Evolutionary conservation across 1,140 invertebrate genomes (phyloP), one percentile per base, ranked within the genome.

Genomic region (Ostrea edulis): DNA sequence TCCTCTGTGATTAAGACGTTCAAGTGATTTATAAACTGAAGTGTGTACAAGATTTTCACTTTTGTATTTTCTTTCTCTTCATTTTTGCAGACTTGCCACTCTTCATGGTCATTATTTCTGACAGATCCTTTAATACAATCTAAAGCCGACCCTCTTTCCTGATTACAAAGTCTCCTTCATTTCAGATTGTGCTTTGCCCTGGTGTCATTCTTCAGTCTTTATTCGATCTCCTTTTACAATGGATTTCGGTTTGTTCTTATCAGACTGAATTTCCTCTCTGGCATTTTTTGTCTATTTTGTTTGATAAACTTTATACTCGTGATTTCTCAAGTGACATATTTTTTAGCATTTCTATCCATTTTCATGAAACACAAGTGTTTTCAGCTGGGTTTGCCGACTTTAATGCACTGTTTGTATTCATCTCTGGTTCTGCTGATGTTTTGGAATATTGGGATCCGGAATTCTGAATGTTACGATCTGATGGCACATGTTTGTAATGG

Each of bases 241-340:
- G 20, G n/a, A 68, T 68, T 77, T 77, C 9, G 12, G 4, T 77
- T 12, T 77, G 3, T 77, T 77, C 68, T 77, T 77, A 77, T 77
- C 68, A 77, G 29, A 22, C 29, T 35, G 35, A 77, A 77, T 77
- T 77, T 29, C 25, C 25, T 25, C 68, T 29, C 29, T 12, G 29
- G 35, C 68, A 77, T 77, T 14, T 77, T 71, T 77, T 77, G 68
- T 77, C 68, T 77, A 77, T 77, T 77, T 44, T 77, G 68, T 77
- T 22, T 29, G 22, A 77, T 29, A 77, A 22, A 29, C 25, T 77
- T 35, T 14, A 29, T 29, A 4, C 29, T 9, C 25, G 68, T 35
- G 68, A 77, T 77, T 77, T 77, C 68, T 77, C 68, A 29, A 77
- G 68, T 77, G 68, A 77, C 68, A 77, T 12, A 35, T 77, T 77